Conservation (phyloP, 2,113 vertebrate species). For the Thinocorus orbignyianus region DNA sequence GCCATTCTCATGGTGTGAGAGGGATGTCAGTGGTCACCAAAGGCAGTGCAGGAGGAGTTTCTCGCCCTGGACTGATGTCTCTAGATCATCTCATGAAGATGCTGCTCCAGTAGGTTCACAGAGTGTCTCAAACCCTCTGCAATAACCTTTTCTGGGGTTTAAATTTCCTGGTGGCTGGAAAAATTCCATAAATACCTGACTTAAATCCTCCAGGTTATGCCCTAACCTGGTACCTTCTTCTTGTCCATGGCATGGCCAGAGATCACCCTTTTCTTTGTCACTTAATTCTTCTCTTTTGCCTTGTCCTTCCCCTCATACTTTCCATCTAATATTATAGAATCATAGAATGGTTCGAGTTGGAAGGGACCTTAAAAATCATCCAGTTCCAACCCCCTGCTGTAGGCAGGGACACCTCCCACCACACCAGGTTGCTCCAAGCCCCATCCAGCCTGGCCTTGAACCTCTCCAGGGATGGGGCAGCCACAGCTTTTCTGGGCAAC, state of each 20-base stretch:
- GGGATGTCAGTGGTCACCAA: not conserved
- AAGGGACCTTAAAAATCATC: no score
- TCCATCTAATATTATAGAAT: not conserved
- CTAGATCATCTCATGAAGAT: not conserved
- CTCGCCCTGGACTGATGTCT: not conserved
- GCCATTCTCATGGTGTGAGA: not conserved
- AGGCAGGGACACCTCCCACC: no score
- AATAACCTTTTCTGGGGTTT: not conserved
- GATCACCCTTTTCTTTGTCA: not conserved
- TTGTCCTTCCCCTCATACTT: accelerated
- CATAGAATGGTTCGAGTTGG: no score
- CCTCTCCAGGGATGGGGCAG: no score
- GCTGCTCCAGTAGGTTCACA: not conserved
- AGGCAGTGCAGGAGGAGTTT: not conserved
- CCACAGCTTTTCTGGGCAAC: no score
- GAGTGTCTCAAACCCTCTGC: not conserved
- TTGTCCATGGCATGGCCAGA: not conserved
- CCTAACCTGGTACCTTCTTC: not conserved
- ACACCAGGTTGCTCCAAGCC: no score
- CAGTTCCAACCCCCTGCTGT: no score
- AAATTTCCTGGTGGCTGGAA: not conserved
- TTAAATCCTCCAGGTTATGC: not conserved
- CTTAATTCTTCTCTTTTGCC: not conserved
- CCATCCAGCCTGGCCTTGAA: no score
- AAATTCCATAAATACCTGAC: not conserved